These are phyloP conservation scores for Oryctes rhinoceros DNA, from an alignment of 1,140 invertebrate species.

Conservation along the genomic window DNA sequence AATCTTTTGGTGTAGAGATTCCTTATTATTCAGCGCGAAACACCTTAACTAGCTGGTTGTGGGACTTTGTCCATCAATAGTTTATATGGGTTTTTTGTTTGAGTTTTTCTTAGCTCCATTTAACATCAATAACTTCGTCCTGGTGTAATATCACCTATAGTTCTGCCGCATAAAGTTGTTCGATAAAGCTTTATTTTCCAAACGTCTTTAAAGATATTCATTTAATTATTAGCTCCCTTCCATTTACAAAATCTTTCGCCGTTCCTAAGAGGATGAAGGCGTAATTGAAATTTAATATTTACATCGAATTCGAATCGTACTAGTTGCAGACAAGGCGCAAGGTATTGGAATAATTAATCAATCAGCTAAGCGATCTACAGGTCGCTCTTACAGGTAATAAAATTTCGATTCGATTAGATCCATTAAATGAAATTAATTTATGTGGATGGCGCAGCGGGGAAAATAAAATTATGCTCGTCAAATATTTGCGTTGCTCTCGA, in stretches of 20 bases:
- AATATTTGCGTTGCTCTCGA: conserved; percentile 31
- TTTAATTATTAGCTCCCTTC: conserved; percentile 1
- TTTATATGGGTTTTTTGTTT: too few species aligned
- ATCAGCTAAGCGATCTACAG: conserved; percentile 30
- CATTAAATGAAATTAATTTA: conserved; percentile 38
- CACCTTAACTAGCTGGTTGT: too few species aligned
- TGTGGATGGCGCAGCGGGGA: conserved; percentile 17
- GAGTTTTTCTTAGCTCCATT: too few species aligned
- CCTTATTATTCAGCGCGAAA: too few species aligned
- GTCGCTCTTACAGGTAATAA: conserved; percentile 35
- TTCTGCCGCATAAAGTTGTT: background rate
- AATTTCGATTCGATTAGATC: conserved; percentile 39
- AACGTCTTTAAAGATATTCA: background rate
- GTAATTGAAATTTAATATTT: conserved; percentile 39
- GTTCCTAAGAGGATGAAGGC: background rate
- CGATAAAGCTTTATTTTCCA: too few species aligned
- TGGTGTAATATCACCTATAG: background rate
- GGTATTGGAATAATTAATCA: conserved; percentile 38
- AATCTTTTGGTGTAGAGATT: too few species aligned
- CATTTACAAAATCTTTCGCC: background rate
- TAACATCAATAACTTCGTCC: too few species aligned
- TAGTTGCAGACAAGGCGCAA: conserved; percentile 22
- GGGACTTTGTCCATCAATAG: too few species aligned
- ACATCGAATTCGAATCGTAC: background rate
- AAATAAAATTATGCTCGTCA: conserved; percentile 34